Conservation (phyloP, 2,797 vertebrate genomes). For the Molossus molossus region DNA sequence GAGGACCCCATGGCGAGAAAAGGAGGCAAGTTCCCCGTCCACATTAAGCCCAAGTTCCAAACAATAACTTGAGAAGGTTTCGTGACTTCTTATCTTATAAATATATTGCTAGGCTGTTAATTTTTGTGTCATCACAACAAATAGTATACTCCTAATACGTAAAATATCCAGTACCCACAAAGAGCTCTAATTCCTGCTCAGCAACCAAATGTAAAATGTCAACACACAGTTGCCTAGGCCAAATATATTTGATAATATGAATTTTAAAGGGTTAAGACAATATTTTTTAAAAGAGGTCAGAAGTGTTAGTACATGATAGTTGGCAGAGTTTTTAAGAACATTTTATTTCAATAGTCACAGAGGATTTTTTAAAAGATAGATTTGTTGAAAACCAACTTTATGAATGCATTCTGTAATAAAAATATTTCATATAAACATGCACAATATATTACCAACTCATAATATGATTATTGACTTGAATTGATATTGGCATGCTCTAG, state of each 20-base stretch:
- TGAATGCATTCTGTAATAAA: conserved; percentile 30
- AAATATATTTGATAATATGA: conserved; percentile 34
- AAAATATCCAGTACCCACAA: background rate
- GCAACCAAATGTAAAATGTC: conserved; percentile 50
- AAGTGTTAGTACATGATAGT: background rate
- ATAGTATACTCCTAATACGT: background rate
- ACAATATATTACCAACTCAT: conserved; percentile 46
- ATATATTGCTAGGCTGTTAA: conserved; percentile 43
- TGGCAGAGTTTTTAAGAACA: conserved; percentile 33
- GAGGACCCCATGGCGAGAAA: background rate
- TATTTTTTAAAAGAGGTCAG: background rate
- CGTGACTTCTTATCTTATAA: background rate
- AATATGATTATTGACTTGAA: conserved; percentile 49
- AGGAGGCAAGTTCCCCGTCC: background rate
- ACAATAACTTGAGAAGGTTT: background rate
- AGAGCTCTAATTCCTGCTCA: background rate
- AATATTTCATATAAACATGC: conserved; percentile 62
- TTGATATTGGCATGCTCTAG: conserved; percentile 27
- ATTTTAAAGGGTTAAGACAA: background rate
- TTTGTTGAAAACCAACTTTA: conserved; percentile 52
- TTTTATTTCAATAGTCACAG: conserved; percentile 51
- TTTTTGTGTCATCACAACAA: conserved; percentile 48
- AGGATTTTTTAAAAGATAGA: background rate
- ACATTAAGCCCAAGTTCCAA: background rate
- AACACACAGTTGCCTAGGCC: background rate